Percentiles rank a stretch among this genome's conserved stretches.
Evolutionary conservation across 2,113 vertebrate genomes (phyloP).

Genomic region (Hyperopisus bebe): DNA sequence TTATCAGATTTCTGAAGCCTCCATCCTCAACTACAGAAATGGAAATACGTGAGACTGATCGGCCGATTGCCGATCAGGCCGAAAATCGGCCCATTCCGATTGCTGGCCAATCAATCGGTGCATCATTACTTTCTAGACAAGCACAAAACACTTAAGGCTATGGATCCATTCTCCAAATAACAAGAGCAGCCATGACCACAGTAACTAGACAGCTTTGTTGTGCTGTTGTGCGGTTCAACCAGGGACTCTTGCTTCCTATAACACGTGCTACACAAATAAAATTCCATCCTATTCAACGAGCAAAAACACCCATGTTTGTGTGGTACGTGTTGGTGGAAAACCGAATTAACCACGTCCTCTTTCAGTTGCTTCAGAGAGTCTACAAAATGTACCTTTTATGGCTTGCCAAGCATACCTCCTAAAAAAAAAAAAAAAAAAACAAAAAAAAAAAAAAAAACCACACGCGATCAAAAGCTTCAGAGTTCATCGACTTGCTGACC

Average conservation of each 20-base stretch:
- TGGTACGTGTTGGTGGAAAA: background rate
- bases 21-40: too few relatives aligned
- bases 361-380: background rate
- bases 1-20: too few relatives aligned
- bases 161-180: background rate
- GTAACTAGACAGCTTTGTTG: background rate
- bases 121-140: background rate
- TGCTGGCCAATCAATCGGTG: too few relatives aligned
- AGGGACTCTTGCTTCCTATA: background rate
- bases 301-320: background rate
- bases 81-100: too few relatives aligned
- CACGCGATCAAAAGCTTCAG: background rate
- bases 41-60: too few relatives aligned
- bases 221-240: background rate
- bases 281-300: background rate
- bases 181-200: background rate
- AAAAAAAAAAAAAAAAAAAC: background rate
- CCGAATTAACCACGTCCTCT: background rate
- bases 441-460: too few relatives aligned
- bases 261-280: background rate
- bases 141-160: background rate
- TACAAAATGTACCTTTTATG: background rate
- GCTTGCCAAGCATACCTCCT: background rate
- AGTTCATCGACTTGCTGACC: background rate
- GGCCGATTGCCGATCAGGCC: too few relatives aligned